Evolutionary conservation across 2,888 invertebrate genomes (phyloP).

Genomic region (Macrophya alboannulata): DNA sequence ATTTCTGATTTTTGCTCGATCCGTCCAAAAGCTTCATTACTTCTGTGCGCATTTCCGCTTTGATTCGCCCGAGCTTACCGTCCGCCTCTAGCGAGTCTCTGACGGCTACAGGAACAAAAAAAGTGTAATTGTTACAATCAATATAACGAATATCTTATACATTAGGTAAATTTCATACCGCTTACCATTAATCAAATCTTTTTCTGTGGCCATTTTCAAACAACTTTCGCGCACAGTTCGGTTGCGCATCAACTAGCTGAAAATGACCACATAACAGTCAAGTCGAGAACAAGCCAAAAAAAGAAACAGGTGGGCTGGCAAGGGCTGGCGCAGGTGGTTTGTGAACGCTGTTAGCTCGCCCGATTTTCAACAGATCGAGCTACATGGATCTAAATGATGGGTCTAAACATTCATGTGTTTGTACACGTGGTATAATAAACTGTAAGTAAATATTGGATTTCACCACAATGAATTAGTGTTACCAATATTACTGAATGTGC

Average conservation of each 20-base stretch:
- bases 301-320: slow-evolving; percentile 29
- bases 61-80: slow-evolving; percentile 75
- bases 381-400: not conserved
- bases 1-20: slow-evolving; percentile 64
- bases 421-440: not conserved
- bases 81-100: slow-evolving; percentile 74
- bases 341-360: slow-evolving; percentile 5
- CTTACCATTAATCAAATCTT: slow-evolving; percentile 74
- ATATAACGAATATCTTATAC: not conserved
- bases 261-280: slow-evolving; percentile 3
- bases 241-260: slow-evolving; percentile 21
- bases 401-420: not conserved
- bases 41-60: slow-evolving; percentile 76
- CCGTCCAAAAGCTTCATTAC: slow-evolving; percentile 75
- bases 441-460: not conserved
- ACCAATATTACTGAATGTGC: not conserved
- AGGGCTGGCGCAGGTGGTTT: slow-evolving; percentile 18
- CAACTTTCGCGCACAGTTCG: slow-evolving; percentile 41
- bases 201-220: slow-evolving; percentile 72
- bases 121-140: slow-evolving; percentile 7
- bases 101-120: slow-evolving; percentile 69
- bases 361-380: slow-evolving; percentile 34
- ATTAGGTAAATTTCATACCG: not conserved
- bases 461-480: not conserved
- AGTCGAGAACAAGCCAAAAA: not conserved